phyloP scores from a whole-genome alignment of 2,888 invertebrate species.

The Patella pellucida region DNA sequence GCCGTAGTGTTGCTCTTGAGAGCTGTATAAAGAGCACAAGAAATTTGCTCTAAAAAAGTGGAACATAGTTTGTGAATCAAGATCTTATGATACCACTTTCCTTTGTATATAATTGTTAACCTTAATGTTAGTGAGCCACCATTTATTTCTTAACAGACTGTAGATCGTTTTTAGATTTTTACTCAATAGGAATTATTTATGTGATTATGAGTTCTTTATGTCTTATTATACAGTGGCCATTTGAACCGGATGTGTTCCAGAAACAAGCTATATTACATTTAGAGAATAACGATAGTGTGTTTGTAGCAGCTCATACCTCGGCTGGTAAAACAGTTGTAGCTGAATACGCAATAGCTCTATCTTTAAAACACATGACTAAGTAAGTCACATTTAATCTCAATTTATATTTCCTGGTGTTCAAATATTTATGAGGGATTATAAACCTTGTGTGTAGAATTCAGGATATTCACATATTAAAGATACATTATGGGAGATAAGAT shows the following conservation, averaged over 20 bases:
- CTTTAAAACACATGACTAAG: constrained; percentile 91
- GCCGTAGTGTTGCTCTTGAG: too few species aligned
- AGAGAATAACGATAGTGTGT: constrained; percentile 94
- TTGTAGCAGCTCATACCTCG: constrained; percentile 99
- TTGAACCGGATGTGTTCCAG: constrained; percentile 96
- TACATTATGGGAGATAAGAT: too few species aligned
- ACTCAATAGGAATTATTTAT: too few species aligned
- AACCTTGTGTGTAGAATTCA: not conserved
- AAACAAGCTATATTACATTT: constrained; percentile 95
- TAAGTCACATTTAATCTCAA: constrained; percentile 57
- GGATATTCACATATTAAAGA: not conserved
- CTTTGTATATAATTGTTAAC: too few species aligned
- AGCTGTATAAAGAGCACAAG: too few species aligned
- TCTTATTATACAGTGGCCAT: constrained; percentile 74
- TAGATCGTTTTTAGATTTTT: too few species aligned
- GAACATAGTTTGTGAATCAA: too few species aligned
- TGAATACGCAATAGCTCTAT: constrained; percentile 98
- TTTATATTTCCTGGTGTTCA: not conserved
- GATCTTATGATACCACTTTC: too few species aligned
- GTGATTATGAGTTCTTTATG: not conserved
- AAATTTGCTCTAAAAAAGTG: too few species aligned
- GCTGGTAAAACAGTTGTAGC: constrained; percentile 98
- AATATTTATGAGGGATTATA: not conserved
- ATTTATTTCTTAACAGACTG: too few species aligned
- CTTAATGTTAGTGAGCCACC: too few species aligned